A percentile compares a stretch with the other conserved stretches of the same genome.
phyloP scores from a whole-genome alignment of 2,113 vertebrate species.

The Dicerorhinus sumatrensis region DNA sequence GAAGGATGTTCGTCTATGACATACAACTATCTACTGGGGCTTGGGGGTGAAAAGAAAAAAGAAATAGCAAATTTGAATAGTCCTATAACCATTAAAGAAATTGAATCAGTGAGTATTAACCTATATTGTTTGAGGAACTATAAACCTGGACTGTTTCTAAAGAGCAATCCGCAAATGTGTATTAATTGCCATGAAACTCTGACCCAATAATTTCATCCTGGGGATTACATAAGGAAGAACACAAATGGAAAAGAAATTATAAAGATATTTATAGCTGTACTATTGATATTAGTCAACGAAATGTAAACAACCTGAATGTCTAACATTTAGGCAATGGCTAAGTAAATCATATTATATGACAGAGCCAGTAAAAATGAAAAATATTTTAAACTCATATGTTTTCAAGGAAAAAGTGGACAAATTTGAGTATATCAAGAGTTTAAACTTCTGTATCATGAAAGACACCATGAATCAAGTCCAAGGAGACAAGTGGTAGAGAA shows the following conservation, averaged over 20 bases:
- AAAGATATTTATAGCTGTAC: not conserved
- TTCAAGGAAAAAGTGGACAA: not conserved
- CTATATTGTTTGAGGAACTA: not conserved
- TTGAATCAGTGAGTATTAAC: not conserved
- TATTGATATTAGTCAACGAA: not conserved
- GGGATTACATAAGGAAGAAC: not conserved
- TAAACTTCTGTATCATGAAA: not conserved
- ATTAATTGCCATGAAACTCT: not conserved
- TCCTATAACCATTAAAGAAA: not conserved
- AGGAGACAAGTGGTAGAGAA: not conserved
- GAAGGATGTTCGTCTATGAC: no score
- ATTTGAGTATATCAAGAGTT: not conserved
- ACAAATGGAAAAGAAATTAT: not conserved
- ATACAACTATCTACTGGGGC: no score
- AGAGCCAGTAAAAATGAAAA: not conserved
- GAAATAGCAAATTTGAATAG: not conserved
- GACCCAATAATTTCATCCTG: not conserved
- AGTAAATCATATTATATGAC: not conserved
- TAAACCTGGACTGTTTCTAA: not conserved
- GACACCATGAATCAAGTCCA: not conserved
- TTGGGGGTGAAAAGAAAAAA: no score
- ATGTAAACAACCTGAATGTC: not conserved
- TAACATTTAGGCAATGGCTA: not conserved
- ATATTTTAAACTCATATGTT: slow-evolving; percentile 35
- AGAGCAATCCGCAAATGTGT: not conserved